A percentile compares a stretch with the other conserved stretches of the same genome.
phyloP scores from a whole-genome alignment of 2,113 vertebrate genomes.

The Xenopus tropicalis region DNA sequence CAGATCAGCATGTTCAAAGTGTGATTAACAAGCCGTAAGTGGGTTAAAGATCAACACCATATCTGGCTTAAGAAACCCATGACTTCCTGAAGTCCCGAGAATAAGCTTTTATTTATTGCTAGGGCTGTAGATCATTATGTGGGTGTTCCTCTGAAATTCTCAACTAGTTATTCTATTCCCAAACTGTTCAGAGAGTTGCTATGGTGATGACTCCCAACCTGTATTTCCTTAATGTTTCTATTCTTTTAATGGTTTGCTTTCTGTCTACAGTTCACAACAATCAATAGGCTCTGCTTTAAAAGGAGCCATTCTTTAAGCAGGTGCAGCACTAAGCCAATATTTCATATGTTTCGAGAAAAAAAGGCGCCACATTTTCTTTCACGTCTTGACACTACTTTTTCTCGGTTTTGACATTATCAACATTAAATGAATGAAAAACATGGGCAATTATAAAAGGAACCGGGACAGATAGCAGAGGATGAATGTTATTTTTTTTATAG shows the following conservation, averaged over 20 bases:
- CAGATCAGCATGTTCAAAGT: no score
- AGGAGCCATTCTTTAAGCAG: conserved; percentile 27
- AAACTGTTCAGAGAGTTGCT: conserved; percentile 55
- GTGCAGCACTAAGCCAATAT: conserved; percentile 47
- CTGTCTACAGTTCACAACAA: conserved; percentile 54
- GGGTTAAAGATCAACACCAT: no score
- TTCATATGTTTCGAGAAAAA: conserved; percentile 21
- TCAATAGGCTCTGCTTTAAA: conserved; percentile 53
- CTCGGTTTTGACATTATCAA: background rate
- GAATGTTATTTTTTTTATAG: no score
- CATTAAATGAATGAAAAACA: background rate
- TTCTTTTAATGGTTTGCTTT: conserved; percentile 57
- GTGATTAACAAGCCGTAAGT: no score
- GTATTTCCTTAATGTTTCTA: conserved; percentile 60
- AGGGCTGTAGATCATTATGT: conserved; percentile 34
- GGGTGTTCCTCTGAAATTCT: conserved; percentile 49
- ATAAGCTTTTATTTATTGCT: conserved; percentile 19
- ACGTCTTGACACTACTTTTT: background rate
- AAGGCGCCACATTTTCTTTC: conserved; percentile 7
- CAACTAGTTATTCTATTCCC: conserved; percentile 50
- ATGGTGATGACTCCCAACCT: conserved; percentile 56
- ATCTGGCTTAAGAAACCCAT: background rate
- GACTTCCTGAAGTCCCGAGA: no score
- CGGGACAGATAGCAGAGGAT: no score
- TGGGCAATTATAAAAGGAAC: no score